Base-by-base conservation (phyloP, 2,113 vertebrate genomes). In the Morone saxatilis region DNA sequence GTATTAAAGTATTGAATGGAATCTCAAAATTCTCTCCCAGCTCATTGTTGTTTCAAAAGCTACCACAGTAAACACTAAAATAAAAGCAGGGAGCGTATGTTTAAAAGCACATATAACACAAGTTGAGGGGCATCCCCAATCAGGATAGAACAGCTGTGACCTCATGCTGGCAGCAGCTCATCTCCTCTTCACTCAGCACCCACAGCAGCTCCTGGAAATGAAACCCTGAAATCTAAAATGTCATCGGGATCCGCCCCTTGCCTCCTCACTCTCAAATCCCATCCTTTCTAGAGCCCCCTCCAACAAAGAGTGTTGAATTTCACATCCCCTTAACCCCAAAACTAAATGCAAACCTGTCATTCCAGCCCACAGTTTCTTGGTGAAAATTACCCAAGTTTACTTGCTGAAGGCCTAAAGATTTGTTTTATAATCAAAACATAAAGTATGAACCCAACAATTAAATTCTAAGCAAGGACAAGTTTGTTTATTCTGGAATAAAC, bases 161-260 rank as follows among this genome's bases (percentile, higher is more conserved):
- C 78, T 86, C 70, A 62, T 17, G 16, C 77, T 71, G 65, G 63
- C 56, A 38, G 80, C 86, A 83, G 88, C 86, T 93, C 88, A 86
- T 91, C 90, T 86, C 86, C 87, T 88, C 73, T 65, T 94, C 91
- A 76, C 83, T 94, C 89, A 80, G 41, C 91, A 86, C 71, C 83
- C 74, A 6, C 62, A 70, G 77, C 79, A 81, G 73, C 88, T 84
- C 76, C 84, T 83, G 80, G 80, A 88, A 87, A 85, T 38, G 4
- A 78, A 90, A 88, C 78, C 90, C 84, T 89, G 67, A 92, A 78
- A 91, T 90, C 80, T 71, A 57, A 84, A 85, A 81, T 91, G 89
- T 90, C 90, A 83, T 70, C 76, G 5, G 47, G 81, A 67, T 76
- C 70, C 70, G 6, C 78, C 89, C 85, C 25, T 71, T 19, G 16